These are phyloP conservation scores for Pocota personata DNA, from an alignment of 2,888 invertebrate genomes.

Conservation along the genomic window DNA sequence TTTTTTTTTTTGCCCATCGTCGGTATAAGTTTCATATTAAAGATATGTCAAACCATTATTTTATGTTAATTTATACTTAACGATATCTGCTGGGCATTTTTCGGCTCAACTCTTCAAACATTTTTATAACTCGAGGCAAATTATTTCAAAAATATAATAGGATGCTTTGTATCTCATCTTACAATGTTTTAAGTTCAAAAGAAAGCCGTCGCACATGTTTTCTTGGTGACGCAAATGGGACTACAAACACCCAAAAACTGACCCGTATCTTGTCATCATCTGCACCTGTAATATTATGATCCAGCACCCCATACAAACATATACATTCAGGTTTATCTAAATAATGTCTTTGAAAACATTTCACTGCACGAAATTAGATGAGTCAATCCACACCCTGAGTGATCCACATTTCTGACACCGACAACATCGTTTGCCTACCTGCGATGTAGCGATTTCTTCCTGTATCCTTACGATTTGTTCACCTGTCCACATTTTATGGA, in stretches of 20 bases:
- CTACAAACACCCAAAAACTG: constrained; percentile 22
- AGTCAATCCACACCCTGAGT: constrained; percentile 41
- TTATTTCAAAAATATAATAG: background rate
- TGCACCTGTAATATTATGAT: constrained; percentile 49
- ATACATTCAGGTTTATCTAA: constrained; percentile 23
- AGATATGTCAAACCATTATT: background rate
- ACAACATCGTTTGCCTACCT: constrained; percentile 36
- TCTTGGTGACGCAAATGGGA: constrained; percentile 13
- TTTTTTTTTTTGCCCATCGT: background rate
- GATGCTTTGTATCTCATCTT: background rate
- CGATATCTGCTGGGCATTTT: background rate
- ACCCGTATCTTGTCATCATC: constrained; percentile 29
- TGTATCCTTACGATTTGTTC: constrained; percentile 18
- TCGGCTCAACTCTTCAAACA: background rate
- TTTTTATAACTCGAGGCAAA: background rate
- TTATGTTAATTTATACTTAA: background rate
- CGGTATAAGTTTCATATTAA: background rate
- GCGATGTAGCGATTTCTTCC: background rate
- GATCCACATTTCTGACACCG: constrained; percentile 15
- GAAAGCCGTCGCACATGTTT: constrained; percentile 33
- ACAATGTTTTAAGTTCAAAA: constrained; percentile 18
- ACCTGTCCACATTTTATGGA: constrained; percentile 41
- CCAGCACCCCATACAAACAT: constrained; percentile 25
- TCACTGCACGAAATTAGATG: constrained; percentile 35
- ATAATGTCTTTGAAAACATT: constrained; percentile 42